Base-by-base conservation (phyloP, 2,113 vertebrate genomes). In the Takifugu flavidus region DNA sequence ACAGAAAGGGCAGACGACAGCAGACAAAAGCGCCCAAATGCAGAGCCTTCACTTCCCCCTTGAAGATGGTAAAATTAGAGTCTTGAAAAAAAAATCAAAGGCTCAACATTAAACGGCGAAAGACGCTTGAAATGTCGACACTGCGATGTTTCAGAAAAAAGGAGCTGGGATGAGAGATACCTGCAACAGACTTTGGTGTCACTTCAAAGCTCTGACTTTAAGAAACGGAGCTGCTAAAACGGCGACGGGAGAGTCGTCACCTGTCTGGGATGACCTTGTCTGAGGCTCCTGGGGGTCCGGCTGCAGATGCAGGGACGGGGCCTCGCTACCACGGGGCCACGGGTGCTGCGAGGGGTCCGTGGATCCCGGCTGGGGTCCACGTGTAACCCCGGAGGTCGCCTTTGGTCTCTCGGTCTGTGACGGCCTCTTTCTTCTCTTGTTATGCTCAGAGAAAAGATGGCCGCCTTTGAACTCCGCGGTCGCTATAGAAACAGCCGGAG, bases 51-150 rank as follows among this genome's bases (percentile, higher is more conserved):
- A 80, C 76, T 85, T 77, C 82, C 83, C 75, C 74, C 87, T 88
- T 88, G 85, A 89, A 88, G 82, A 87, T 88, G 85, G 88, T 88
- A 88, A 89, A 89, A 88, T 90, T 87, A 89, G 87, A 81, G 75
- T 84, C 83, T 86, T 78, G 66, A 85, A 85, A 83, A 78, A 89
- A 78, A 89, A 88, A 88, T 90, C 88, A 88, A 90, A 91, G 88
- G 56, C 69, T 72, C 63, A 52, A 89, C 83, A 84, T 89, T 90
- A 89, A 87, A 89, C 85, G 71, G 55, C 45, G 72, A 86, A 82
- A 83, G 82, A 84, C 74, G 83, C 77, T 86, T 87, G 83, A 86
- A 90, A 90, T 87, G 86, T 86, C 88, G 83, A 88, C 84, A 74
- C 82, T 82, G 83, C 82, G 75, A 83, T 74, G 80, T 83, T 88